Base-by-base conservation (phyloP, 1,140 invertebrate genomes). In the Phenacoccus solenopsis region DNA sequence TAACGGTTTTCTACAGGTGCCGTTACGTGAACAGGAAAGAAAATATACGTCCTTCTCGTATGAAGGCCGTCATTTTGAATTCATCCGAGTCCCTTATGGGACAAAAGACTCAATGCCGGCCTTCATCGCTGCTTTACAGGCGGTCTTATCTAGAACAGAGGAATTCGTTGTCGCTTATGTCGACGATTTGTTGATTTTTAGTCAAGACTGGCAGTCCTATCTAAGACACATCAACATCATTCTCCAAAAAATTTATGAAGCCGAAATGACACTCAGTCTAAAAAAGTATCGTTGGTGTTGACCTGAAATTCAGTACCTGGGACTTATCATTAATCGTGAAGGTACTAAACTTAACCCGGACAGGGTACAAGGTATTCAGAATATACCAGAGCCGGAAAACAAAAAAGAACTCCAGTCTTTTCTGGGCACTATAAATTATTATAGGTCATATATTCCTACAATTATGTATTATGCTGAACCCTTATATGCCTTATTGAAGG, bases 151-250 rank as follows among this genome's bases (percentile, higher is more conserved):
- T 4, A 20, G 56, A 20, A 9, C 20, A n/a, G 30, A 32, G 5
- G 5, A 5, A 7, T 32, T 32, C 13, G 30, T 32, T 32, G 13
- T 32, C 25, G 32, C 72, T 25, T 79, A 78, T 64, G 73, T 79
- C 9, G 79, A 79, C 70, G 78, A 80, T 69, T 71, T 80, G 4
- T 67, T 80, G 1, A 68, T 80, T 5, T 76, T 72, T 0, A 79
- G 77, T 3, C 49, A 27, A 64, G 73, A 25, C 22, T 67, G 70
- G 16, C 73, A 74, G 59, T 67, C 78, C 64, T 77, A 78, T 69
- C 16, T 32, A 21, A 16, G 57, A 24, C 69, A 72, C 57, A 25
- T 28, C 25, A 21, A 3, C 67, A 21, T 22, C 10, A 21, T 78
- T 7, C 76, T 78, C 38, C 4, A 72, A 21, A 35, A 74, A 0